Percentiles rank a stretch among this genome's conserved stretches.
These are phyloP conservation scores for Panthera tigris DNA, from an alignment of 2,113 vertebrate species.

Conservation along the genomic window DNA sequence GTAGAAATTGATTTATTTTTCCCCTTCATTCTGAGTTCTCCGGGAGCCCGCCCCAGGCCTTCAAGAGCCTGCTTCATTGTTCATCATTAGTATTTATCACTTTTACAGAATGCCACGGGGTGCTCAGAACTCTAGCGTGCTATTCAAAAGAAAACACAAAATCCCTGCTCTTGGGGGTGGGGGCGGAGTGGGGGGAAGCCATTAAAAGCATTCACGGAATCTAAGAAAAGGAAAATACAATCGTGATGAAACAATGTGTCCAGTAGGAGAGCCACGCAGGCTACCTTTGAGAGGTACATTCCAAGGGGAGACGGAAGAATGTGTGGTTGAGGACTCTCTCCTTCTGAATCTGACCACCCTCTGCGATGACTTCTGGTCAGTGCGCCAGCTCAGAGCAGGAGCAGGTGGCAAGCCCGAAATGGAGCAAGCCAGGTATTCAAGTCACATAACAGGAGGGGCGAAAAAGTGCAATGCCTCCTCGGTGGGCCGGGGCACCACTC, in stretches of 20 bases:
- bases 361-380: neutral
- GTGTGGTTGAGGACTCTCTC: neutral
- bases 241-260: neutral
- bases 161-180: neutral
- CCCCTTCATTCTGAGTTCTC: neutral
- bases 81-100: conserved; percentile 54
- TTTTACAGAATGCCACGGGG: conserved; percentile 18
- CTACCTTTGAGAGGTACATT: neutral
- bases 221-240: neutral
- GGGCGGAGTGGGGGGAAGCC: neutral
- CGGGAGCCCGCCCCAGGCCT: neutral
- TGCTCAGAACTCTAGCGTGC: neutral
- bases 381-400: neutral
- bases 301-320: neutral
- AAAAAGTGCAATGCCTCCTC: neutral
- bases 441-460: neutral
- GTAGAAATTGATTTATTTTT: conserved; percentile 19
- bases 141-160: conserved; percentile 51
- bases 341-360: neutral
- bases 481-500: neutral
- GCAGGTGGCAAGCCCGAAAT: neutral
- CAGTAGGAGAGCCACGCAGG: neutral
- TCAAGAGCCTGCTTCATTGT: neutral
- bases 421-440: neutral
- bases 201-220: conserved; percentile 19